Evolutionary conservation across 2,797 vertebrate genomes (phyloP).

Genomic region (Eleutherodactylus coqui): DNA sequence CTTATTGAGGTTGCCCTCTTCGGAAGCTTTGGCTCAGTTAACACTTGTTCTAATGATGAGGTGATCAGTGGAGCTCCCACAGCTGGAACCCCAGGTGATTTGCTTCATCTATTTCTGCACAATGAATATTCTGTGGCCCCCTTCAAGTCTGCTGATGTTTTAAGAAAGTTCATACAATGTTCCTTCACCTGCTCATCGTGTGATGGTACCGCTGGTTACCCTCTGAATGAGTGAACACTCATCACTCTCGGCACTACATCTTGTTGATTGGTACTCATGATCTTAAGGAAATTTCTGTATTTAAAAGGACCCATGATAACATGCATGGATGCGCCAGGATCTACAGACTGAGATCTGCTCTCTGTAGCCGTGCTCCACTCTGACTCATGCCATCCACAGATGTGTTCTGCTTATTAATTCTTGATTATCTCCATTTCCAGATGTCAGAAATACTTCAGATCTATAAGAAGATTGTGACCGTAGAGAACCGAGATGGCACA

Average conservation of each 20-base stretch:
- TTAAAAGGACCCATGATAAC: too few species aligned
- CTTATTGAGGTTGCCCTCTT: not conserved
- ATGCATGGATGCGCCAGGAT: not conserved
- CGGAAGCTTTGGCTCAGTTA: not conserved
- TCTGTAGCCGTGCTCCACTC: not conserved
- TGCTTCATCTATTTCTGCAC: not conserved
- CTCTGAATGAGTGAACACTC: too few species aligned
- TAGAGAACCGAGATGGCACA: slow-evolving; percentile 69
- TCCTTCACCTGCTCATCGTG: too few species aligned
- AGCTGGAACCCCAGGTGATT: not conserved
- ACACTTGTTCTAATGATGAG: not conserved
- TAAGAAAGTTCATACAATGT: too few species aligned
- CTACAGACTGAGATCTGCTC: not conserved
- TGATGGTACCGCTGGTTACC: too few species aligned
- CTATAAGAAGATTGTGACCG: slow-evolving; percentile 78
- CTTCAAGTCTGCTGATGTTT: too few species aligned
- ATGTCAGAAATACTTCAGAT: slow-evolving; percentile 80
- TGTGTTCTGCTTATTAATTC: not conserved
- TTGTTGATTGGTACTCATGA: too few species aligned
- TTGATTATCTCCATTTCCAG: slow-evolving; percentile 68
- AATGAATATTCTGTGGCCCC: too few species aligned
- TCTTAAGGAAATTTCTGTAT: too few species aligned
- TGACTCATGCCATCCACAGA: not conserved
- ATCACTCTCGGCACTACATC: too few species aligned
- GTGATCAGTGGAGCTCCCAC: not conserved